Evolutionary conservation across 2,888 invertebrate genomes (phyloP).

Genomic region (Punctoribates punctum): DNA sequence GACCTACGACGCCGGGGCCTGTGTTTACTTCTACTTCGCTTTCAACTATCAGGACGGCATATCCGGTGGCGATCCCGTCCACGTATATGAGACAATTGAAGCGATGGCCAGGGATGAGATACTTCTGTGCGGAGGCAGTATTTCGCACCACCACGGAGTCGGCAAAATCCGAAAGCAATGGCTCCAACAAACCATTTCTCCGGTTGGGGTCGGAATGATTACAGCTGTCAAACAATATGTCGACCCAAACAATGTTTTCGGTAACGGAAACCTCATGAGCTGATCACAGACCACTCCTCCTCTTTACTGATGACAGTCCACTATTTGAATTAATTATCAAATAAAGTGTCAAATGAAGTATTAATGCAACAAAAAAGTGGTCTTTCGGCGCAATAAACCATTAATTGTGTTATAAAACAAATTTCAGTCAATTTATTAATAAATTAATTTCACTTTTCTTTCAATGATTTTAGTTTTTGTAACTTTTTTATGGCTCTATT

Average conservation of each 20-base stretch:
- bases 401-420: no score
- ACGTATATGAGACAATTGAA: constrained; percentile 48
- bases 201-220: constrained; percentile 71
- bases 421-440: no score
- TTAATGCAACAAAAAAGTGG: no score
- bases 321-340: no score
- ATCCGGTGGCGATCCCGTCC: constrained; percentile 46
- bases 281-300: not conserved
- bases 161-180: constrained; percentile 85
- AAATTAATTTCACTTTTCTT: no score
- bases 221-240: constrained; percentile 77
- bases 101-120: constrained; percentile 59
- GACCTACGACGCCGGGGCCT: constrained; percentile 94
- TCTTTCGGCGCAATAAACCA: no score
- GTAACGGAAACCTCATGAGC: constrained; percentile 70
- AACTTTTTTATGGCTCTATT: no score
- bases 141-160: constrained; percentile 63
- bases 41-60: constrained; percentile 62
- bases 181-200: constrained; percentile 78
- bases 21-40: constrained; percentile 91
- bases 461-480: no score
- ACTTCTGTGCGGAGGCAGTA: constrained; percentile 59
- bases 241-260: constrained; percentile 94
- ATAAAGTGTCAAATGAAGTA: no score
- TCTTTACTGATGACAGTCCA: no score